Evolutionary conservation across 1,140 invertebrate genomes (phyloP).

Genomic region (Tetramorium parvispinum): DNA sequence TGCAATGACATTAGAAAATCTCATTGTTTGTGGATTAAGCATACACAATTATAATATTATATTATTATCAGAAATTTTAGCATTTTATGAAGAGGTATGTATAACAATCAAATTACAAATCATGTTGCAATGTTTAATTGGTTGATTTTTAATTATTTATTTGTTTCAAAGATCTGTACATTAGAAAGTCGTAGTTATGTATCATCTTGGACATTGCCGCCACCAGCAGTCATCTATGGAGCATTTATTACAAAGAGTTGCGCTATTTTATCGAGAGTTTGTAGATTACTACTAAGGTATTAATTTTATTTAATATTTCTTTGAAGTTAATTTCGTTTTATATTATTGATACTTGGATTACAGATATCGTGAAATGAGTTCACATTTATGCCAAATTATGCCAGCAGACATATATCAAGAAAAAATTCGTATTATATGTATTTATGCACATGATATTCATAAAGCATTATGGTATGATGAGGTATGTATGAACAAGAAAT

Average conservation of each 20-base stretch:
- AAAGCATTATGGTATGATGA: constrained; percentile 75
- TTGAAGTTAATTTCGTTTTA: constrained; percentile 18
- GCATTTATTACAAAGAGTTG: constrained; percentile 75
- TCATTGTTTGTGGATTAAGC: constrained; percentile 77
- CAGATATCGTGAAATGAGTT: constrained; percentile 68
- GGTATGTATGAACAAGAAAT: constrained; percentile 45
- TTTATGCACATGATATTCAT: constrained; percentile 72
- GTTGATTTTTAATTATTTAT: background rate
- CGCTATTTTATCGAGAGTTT: constrained; percentile 77
- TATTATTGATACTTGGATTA: constrained; percentile 17
- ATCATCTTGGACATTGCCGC: constrained; percentile 75
- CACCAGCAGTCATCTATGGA: constrained; percentile 79
- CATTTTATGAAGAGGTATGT: constrained; percentile 79
- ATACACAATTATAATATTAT: constrained; percentile 72
- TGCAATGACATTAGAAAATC: constrained; percentile 59
- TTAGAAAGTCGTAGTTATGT: constrained; percentile 71
- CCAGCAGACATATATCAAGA: constrained; percentile 25
- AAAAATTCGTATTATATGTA: constrained; percentile 57
- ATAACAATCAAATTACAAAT: background rate
- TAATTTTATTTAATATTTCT: constrained; percentile 24
- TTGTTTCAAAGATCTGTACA: constrained; percentile 59
- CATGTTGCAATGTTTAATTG: background rate
- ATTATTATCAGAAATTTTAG: constrained; percentile 77
- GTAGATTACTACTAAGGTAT: constrained; percentile 77
- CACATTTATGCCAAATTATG: constrained; percentile 40